Evolutionary conservation across 92 coral and sea anemone species (phyloP), one percentile per base, ranked within the genome.

Genomic region (Muricea muricata): DNA sequence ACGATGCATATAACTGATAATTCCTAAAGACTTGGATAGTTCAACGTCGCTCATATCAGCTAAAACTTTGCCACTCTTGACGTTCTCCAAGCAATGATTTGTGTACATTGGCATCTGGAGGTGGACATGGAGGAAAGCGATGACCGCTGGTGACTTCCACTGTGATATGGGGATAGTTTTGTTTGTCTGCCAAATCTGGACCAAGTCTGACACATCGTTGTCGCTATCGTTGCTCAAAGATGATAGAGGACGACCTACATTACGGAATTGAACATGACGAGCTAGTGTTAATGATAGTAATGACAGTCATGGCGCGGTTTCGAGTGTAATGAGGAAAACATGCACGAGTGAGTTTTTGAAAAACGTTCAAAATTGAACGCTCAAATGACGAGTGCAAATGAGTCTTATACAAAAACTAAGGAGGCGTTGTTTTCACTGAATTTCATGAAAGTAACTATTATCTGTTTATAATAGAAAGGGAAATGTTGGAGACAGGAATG

Each of bases 101-200:
- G 96, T 87, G 85, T 97, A 97, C 93, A 92, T 89, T 0, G 99
- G 93, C 99, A 97, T 97, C 72, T 92, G 93, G 24, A 97, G 93
- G 78, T 97, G 97, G 29, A 94, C 98, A 84, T 87, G 67, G 1
- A 33, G 70, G 80, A 65, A 97, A 0, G 99, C 99, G 21, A 97
- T 73, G 34, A 97, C 98, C 91, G 93, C 91, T 70, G 91, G 91
- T 52, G 99, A 94, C 68, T 90, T 97, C 99, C 99, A 97, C 39
- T 94, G 91, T 13, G 91, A 89, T 91, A 97, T 89, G 6, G 99
- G 93, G 30, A 91, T 81, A 47, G 93, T 95, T 73, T 97, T 97
- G 91, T 94, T 91, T 26, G 87, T 65, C 52, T 97, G 93, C 93
- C 93, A 97, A 2, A 97, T 92, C 68, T 91, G 98, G 69, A 85